phyloP scores from a whole-genome alignment of 2,797 vertebrate species.

The Thunnus albacares region DNA sequence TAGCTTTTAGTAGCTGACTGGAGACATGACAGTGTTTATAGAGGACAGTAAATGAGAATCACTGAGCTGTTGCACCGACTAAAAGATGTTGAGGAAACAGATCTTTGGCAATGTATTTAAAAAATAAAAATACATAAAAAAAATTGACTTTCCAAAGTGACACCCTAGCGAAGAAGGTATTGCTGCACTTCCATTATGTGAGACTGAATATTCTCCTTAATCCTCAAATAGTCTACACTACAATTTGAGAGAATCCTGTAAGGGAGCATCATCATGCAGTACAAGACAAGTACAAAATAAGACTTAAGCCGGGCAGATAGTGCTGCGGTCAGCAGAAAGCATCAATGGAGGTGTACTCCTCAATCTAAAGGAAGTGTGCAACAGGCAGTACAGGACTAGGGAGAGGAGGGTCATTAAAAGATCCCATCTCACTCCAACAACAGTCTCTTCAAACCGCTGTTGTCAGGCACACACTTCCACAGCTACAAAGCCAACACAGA shows the following conservation, averaged over 20 bases:
- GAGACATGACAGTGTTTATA: background rate
- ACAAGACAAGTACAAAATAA: slow-evolving; percentile 14
- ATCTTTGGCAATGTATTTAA: background rate
- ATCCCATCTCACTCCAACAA: slow-evolving; percentile 47
- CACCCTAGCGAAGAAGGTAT: too few species aligned
- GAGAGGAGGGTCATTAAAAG: slow-evolving; percentile 49
- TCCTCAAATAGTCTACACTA: background rate
- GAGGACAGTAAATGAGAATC: slow-evolving; percentile 4
- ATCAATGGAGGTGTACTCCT: slow-evolving; percentile 40
- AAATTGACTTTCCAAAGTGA: too few species aligned
- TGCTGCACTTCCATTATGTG: too few species aligned
- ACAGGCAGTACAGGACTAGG: slow-evolving; percentile 15
- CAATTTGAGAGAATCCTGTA: background rate
- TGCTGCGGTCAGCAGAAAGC: slow-evolving; percentile 56
- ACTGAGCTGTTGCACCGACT: background rate
- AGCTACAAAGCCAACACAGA: slow-evolving; percentile 31
- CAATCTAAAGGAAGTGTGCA: slow-evolving; percentile 44
- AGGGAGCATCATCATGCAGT: slow-evolving; percentile 2
- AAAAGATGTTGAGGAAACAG: background rate
- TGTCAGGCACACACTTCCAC: slow-evolving; percentile 50
- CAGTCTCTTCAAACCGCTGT: slow-evolving; percentile 35
- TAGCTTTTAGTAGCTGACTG: slow-evolving; percentile 6
- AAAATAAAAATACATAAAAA: too few species aligned
- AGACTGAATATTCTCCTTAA: background rate
- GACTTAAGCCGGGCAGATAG: background rate